A percentile compares a stretch with the other conserved stretches of the same genome.
phyloP scores from a whole-genome alignment of 2,113 vertebrate genomes.

The Ciconia maguari region DNA sequence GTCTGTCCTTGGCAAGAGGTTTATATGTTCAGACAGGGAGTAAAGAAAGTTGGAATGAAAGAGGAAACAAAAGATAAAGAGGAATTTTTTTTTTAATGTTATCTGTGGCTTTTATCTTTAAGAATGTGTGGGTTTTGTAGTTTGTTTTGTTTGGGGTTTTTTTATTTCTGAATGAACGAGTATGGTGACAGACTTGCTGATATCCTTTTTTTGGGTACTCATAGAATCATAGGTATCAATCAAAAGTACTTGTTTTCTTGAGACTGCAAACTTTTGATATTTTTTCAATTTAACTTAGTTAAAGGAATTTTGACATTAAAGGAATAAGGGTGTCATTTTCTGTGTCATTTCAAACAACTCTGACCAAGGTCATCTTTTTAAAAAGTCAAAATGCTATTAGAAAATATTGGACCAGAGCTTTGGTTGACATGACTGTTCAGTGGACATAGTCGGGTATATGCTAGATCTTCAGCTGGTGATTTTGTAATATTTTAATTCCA shows the following conservation, averaged over 20 bases:
- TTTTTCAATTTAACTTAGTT: background rate
- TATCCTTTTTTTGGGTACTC: background rate
- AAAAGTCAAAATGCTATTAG: background rate
- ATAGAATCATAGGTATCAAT: background rate
- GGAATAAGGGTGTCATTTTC: background rate
- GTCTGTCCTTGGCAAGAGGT: background rate
- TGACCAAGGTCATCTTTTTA: background rate
- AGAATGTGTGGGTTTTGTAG: background rate
- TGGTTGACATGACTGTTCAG: background rate
- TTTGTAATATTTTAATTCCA: background rate
- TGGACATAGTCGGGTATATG: background rate
- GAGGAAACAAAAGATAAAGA: background rate
- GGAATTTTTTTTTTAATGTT: background rate
- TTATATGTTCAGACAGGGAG: background rate
- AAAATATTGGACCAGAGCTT: background rate
- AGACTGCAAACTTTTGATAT: background rate
- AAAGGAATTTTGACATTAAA: background rate
- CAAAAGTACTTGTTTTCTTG: background rate
- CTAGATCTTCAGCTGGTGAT: background rate
- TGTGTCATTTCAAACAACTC: background rate
- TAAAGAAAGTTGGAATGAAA: background rate
- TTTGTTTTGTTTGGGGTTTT: background rate
- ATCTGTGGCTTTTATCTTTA: background rate
- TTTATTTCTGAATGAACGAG: background rate
- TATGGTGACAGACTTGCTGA: background rate